A percentile compares a stretch with the other conserved stretches of the same genome.
Evolutionary conservation across 2,113 vertebrate genomes (phyloP).

Genomic region (Narcine bancroftii): DNA sequence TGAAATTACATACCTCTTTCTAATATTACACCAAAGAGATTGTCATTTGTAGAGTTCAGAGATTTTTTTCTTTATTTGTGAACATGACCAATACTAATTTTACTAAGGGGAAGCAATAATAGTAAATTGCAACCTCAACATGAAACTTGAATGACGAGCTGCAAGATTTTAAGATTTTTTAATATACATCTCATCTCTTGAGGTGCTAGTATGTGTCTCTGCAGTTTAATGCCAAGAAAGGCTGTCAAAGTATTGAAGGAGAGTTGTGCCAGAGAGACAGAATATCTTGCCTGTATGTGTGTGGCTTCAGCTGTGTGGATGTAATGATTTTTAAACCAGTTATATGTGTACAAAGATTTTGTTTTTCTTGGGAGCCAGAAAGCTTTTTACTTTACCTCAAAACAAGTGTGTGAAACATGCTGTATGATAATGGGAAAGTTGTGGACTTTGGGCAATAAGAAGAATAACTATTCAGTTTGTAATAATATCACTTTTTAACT

Average conservation of each 20-base stretch:
- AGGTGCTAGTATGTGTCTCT: neutral
- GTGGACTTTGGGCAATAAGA: neutral
- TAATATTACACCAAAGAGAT: constrained; percentile 33
- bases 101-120: constrained; percentile 13
- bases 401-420: neutral
- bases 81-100: neutral
- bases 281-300: constrained; percentile 18
- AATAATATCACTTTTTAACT: neutral
- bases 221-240: neutral
- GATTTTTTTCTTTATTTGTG: constrained; percentile 6
- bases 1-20: constrained; percentile 34
- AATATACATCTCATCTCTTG: neutral
- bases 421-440: neutral
- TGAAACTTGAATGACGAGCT: neutral
- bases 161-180: constrained; percentile 24
- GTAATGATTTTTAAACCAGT: constrained; percentile 11
- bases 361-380: neutral
- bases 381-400: neutral
- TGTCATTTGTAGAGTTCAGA: constrained; percentile 27
- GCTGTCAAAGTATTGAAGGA: neutral
- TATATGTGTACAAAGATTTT: neutral
- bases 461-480: no score
- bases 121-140: constrained; percentile 31
- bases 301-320: neutral
- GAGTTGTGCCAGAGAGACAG: constrained; percentile 22